Evolutionary conservation across 1,140 invertebrate species (phyloP), one percentile per base, ranked within the genome.

Genomic region (Oncopodura yosiiana): DNA sequence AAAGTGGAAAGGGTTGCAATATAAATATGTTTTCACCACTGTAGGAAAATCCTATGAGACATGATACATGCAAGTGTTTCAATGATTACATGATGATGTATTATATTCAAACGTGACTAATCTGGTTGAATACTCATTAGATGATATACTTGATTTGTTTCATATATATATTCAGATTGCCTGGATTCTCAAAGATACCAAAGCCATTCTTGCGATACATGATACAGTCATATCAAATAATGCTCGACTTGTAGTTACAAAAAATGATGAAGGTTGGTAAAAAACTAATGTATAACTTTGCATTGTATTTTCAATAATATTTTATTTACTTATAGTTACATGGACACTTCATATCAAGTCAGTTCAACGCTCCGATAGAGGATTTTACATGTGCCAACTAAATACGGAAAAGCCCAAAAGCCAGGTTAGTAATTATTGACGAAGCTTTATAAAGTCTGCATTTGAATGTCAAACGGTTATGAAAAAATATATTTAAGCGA

Each of bases 401-500:
- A 91, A 93, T 70, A 89, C 90, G 55, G 83, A 92, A 71, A 88
- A 89, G 14, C 91, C 94, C 86, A 87, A 87, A 73, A 87, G 83
- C 74, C 86, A 89, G 79, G 86, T 89, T 69, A 78, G 73, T 63
- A 45, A 27, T 36, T 48, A n/a, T n/a, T n/a, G n/a, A n/a, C n/a
- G n/a, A n/a, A n/a, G n/a, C n/a, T n/a, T n/a, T n/a, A n/a, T n/a
- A n/a, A n/a, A n/a, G n/a, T n/a, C n/a, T n/a, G n/a, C n/a, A n/a
- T n/a, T n/a, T n/a, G n/a, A n/a, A n/a, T n/a, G n/a, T n/a, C n/a
- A n/a, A n/a, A n/a, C n/a, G n/a, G n/a, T n/a, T n/a, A n/a, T n/a
- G n/a, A n/a, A n/a, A n/a, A n/a, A n/a, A n/a, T n/a, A n/a, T n/a
- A n/a, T n/a, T n/a, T n/a, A n/a, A n/a, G n/a, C n/a, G n/a, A n/a